Evolutionary conservation across 2,797 vertebrate genomes (phyloP).

Genomic region (Microcaecilia unicolor): DNA sequence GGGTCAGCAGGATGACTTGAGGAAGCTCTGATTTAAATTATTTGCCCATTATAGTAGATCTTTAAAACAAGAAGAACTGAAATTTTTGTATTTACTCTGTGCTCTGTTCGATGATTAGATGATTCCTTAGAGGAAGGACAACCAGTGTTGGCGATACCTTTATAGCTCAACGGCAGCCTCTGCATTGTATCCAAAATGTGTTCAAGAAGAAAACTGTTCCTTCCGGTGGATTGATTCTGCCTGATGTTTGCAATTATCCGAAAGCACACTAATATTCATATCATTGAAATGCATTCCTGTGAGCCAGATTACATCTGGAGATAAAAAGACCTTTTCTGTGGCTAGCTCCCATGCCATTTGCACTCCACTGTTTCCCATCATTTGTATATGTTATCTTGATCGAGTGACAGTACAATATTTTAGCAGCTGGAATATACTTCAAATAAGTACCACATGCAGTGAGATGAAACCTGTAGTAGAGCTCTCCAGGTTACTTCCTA

Average conservation of each 20-base stretch:
- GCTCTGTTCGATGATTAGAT: no score
- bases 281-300: slow-evolving; percentile 57
- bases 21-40: no score
- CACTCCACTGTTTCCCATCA: slow-evolving; percentile 37
- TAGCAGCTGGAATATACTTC: slow-evolving; percentile 44
- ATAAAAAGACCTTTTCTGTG: slow-evolving; percentile 40
- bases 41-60: no score
- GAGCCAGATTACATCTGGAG: slow-evolving; percentile 47
- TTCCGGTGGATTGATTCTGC: slow-evolving; percentile 43
- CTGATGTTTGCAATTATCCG: slow-evolving; percentile 58
- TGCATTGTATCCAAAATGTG: slow-evolving; percentile 33
- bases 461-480: slow-evolving; percentile 29
- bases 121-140: no score
- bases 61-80: no score
- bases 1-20: no score
- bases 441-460: slow-evolving; percentile 53
- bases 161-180: no score
- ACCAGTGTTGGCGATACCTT: no score
- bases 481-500: slow-evolving; percentile 9
- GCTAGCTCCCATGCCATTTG: slow-evolving; percentile 48
- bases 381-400: slow-evolving; percentile 48
- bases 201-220: slow-evolving; percentile 46
- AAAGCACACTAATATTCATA: slow-evolving; percentile 39
- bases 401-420: slow-evolving; percentile 46
- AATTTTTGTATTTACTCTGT: no score